Evolutionary conservation across 30 jellyfish, hydroid and myxozoan species (phyloP).

Genomic region (Cassiopea andromeda): DNA sequence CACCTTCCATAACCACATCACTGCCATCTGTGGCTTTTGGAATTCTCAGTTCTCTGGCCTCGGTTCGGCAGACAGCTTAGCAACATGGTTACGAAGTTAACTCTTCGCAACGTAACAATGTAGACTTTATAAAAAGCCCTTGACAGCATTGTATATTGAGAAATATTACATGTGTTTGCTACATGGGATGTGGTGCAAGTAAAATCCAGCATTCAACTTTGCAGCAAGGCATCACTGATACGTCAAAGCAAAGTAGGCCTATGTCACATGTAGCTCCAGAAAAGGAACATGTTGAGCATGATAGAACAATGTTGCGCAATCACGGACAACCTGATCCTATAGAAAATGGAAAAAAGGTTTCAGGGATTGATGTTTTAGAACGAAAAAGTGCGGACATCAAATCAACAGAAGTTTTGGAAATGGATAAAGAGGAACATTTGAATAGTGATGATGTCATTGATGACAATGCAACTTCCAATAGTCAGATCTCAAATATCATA

Average conservation of each 20-base stretch:
- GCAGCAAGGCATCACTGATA: background rate
- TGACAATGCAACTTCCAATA: background rate
- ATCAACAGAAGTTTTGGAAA: background rate
- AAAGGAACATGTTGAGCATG: background rate
- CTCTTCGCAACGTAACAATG: too few relatives aligned
- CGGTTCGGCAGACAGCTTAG: too few relatives aligned
- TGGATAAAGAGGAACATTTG: background rate
- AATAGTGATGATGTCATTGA: background rate
- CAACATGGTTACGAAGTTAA: too few relatives aligned
- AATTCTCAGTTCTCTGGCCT: too few relatives aligned
- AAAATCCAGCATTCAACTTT: background rate
- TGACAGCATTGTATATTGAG: too few relatives aligned
- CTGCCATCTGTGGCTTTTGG: too few relatives aligned
- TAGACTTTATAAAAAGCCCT: too few relatives aligned
- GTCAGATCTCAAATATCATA: background rate
- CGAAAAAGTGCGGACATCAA: background rate
- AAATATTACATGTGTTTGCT: background rate
- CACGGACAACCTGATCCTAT: background rate
- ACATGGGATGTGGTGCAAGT: constrained; percentile 58
- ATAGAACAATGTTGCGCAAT: background rate
- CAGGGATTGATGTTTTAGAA: background rate
- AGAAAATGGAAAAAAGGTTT: background rate
- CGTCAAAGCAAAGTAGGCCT: too few relatives aligned
- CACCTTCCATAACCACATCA: too few relatives aligned
- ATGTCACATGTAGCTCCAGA: too few relatives aligned